phyloP scores from a whole-genome alignment of 2,888 invertebrate genomes.

The Thymelicus sylvestris region DNA sequence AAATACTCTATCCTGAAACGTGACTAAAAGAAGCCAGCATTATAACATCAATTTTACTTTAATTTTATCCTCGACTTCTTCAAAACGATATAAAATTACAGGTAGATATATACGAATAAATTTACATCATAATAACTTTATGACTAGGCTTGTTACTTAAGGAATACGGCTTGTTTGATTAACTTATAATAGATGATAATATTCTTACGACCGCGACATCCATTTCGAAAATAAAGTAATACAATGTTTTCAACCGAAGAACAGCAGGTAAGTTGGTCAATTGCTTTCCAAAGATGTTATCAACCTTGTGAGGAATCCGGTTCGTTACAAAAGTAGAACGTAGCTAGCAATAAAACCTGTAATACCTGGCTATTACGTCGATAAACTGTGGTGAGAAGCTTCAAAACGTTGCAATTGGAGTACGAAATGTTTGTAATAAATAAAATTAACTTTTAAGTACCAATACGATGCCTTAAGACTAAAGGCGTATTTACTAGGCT shows the following conservation, averaged over 20 bases:
- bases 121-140: neutral
- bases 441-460: no score
- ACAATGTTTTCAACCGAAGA: slow-evolving; percentile 16
- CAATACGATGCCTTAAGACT: no score
- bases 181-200: neutral
- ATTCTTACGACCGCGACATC: no score
- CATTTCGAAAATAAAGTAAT: neutral
- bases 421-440: no score
- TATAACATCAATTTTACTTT: neutral
- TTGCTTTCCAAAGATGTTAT: slow-evolving; percentile 32
- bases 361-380: slow-evolving; percentile 7
- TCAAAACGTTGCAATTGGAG: no score
- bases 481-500: neutral
- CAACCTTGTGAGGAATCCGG: slow-evolving; percentile 25
- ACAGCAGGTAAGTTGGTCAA: slow-evolving; percentile 29
- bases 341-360: slow-evolving; percentile 16
- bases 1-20: no score
- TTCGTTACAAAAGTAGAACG: slow-evolving; percentile 23
- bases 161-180: neutral
- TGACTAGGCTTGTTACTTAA: neutral
- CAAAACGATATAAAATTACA: slow-evolving; percentile 24
- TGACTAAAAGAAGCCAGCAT: no score
- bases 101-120: neutral
- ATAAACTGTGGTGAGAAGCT: neutral
- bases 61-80: neutral